Evolutionary conservation across 2,113 vertebrate species (phyloP), one percentile per base, ranked within the genome.

Genomic region (Varanus salvator): DNA sequence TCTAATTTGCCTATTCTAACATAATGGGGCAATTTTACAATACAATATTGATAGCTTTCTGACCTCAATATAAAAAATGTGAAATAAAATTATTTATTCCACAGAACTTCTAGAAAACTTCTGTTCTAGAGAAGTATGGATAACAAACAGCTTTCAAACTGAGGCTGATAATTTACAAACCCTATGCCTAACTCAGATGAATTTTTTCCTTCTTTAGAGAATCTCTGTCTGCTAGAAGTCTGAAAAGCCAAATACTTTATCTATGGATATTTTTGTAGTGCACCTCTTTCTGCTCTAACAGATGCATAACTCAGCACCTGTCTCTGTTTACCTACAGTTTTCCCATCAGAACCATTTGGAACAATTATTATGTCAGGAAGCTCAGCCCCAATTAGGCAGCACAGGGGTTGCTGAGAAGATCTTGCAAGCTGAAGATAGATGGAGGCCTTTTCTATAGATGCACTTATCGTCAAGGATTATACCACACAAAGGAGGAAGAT

Each of bases 331-430:
- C 38, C 50, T 38, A 29, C n/a, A 57, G 17, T 14, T 52, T 86
- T 85, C 77, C 87, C 78, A 90, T 25, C 12, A 84, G 27, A 88
- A 15, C 81, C 88, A 68, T 80, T 86, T 31, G 3, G 72, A 0
- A 0, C 69, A 57, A 54, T 54, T 7, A 23, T 64, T 8, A 57
- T 54, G 14, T 60, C 52, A 34, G 80, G n/a, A 57, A 81, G 31
- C 1, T n/a, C 80, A 81, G 14, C 29, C 12, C 34, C n/a, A n/a
- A 14, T n/a, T 72, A 4, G 4, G 34, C 14, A 17, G 72, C 27
- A 31, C 14, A 54, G 27, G 29, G 27, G 29, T 31, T 54, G 27
- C 27, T 15, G 27, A 80, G 27, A 80, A 31, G 14, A 2, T 31
- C 50, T 14, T 80, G 29, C 25, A 9, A 14, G 29, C 48, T 6